These are phyloP conservation scores for Oreochromis tanganicae DNA, from an alignment of 2,113 vertebrate genomes.

Conservation along the genomic window DNA sequence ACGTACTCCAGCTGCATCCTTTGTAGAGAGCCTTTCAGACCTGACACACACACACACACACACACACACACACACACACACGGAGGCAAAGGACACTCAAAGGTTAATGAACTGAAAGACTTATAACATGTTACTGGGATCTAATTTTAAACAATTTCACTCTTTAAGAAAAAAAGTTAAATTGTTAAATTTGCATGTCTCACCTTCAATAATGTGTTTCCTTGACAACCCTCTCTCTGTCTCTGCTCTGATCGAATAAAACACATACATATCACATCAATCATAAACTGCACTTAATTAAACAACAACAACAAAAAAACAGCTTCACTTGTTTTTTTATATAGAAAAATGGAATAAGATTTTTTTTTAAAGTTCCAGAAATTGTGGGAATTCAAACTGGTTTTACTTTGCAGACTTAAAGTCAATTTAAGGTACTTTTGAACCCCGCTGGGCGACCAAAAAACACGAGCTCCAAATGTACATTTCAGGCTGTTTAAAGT, in stretches of 20 bases:
- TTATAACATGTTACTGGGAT: background rate
- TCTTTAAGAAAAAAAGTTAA: background rate
- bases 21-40: slow-evolving; percentile 91
- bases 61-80: background rate
- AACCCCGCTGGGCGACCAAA: background rate
- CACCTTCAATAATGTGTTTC: slow-evolving; percentile 70
- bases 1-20: slow-evolving; percentile 96
- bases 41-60: slow-evolving; percentile 57
- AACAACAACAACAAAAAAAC: background rate
- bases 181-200: background rate
- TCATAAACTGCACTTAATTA: background rate
- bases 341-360: background rate
- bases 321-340: background rate
- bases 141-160: background rate
- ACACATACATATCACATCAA: background rate
- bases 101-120: background rate
- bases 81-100: background rate
- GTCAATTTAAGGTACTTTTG: background rate
- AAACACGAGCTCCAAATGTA: background rate
- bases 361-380: background rate
- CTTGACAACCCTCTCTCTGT: slow-evolving; percentile 67
- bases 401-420: background rate
- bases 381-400: background rate
- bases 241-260: slow-evolving; percentile 57
- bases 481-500: background rate